phyloP scores from a whole-genome alignment of 1,140 invertebrate genomes.

The Macrocentrus cingulum region DNA sequence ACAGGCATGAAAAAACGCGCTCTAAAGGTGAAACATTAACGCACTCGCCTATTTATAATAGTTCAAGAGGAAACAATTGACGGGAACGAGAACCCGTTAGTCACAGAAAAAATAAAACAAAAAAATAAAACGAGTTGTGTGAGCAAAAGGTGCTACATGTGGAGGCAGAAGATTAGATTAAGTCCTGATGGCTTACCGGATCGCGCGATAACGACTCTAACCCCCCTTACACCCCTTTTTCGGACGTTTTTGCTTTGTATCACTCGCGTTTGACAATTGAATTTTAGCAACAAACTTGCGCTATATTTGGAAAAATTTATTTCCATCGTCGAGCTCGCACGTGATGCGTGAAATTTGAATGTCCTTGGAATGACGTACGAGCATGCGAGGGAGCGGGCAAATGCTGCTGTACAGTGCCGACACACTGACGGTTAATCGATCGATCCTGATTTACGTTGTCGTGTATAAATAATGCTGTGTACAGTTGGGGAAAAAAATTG shows the following conservation, averaged over 20 bases:
- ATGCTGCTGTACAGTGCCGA: conserved; percentile 11
- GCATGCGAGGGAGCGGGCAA: conserved; percentile 5
- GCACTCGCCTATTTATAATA: not conserved
- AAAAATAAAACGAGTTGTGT: not conserved
- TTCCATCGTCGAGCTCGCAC: too few relatives aligned
- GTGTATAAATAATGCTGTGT: conserved; percentile 15
- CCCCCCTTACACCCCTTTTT: too few relatives aligned
- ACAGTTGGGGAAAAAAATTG: too few relatives aligned
- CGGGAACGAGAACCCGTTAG: not conserved
- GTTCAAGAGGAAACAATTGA: conserved; percentile 1
- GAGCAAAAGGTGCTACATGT: not conserved
- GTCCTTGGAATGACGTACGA: conserved; percentile 25
- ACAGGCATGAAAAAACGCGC: not conserved
- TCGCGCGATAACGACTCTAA: conserved; percentile 26
- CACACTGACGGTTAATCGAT: conserved; percentile 25
- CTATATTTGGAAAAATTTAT: too few relatives aligned
- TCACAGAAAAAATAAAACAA: conserved; percentile 6
- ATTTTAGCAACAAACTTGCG: too few relatives aligned
- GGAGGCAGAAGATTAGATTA: conserved; percentile 29
- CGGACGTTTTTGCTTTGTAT: conserved; percentile 9
- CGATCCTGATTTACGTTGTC: conserved; percentile 18
- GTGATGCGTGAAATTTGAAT: conserved; percentile 25
- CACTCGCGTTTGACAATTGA: too few relatives aligned
- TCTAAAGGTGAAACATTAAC: not conserved
- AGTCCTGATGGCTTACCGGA: conserved; percentile 26